Conservation (phyloP, 2,888 invertebrate genomes). For the Leptura quadrifasciata region DNA sequence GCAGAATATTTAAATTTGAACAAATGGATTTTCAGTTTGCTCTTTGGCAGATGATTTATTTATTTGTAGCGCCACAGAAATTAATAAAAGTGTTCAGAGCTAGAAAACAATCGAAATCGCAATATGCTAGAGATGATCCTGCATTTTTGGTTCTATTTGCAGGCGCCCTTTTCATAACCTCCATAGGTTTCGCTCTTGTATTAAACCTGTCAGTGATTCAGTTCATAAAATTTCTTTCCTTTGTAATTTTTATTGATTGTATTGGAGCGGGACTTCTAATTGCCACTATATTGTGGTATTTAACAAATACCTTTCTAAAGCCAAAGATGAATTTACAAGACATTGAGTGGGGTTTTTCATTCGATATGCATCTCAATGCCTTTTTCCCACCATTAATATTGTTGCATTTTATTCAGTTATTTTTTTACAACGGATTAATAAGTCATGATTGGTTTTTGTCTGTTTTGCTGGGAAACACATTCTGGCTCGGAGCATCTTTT, state of each 20-base stretch:
- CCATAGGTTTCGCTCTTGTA: slow-evolving; percentile 90
- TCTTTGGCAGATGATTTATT: slow-evolving; percentile 98
- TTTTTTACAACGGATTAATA: slow-evolving; percentile 87
- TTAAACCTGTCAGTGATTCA: slow-evolving; percentile 82
- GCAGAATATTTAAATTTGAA: slow-evolving; percentile 90
- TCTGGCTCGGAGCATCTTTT: slow-evolving; percentile 91
- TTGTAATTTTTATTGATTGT: slow-evolving; percentile 96
- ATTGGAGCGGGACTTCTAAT: slow-evolving; percentile 74
- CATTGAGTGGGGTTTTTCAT: slow-evolving; percentile 99
- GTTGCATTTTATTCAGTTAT: slow-evolving; percentile 93
- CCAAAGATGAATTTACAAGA: slow-evolving; percentile 82
- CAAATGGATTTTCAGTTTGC: slow-evolving; percentile 99
- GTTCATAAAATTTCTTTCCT: slow-evolving; percentile 89
- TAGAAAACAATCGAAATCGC: slow-evolving; percentile 99
- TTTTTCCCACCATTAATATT: slow-evolving; percentile 97
- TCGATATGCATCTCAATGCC: slow-evolving; percentile 99
- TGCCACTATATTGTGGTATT: slow-evolving; percentile 61
- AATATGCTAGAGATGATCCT: slow-evolving; percentile 99
- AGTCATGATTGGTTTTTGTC: slow-evolving; percentile 57
- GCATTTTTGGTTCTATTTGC: slow-evolving; percentile 96
- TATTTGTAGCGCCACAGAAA: slow-evolving; percentile 97
- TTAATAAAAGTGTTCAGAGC: slow-evolving; percentile 98
- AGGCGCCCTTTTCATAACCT: slow-evolving; percentile 89
- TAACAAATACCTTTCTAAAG: slow-evolving; percentile 87
- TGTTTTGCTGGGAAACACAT: slow-evolving; percentile 84